Base-by-base conservation (phyloP, 2,797 vertebrate species). In the Zenarchopterus dispar region DNA sequence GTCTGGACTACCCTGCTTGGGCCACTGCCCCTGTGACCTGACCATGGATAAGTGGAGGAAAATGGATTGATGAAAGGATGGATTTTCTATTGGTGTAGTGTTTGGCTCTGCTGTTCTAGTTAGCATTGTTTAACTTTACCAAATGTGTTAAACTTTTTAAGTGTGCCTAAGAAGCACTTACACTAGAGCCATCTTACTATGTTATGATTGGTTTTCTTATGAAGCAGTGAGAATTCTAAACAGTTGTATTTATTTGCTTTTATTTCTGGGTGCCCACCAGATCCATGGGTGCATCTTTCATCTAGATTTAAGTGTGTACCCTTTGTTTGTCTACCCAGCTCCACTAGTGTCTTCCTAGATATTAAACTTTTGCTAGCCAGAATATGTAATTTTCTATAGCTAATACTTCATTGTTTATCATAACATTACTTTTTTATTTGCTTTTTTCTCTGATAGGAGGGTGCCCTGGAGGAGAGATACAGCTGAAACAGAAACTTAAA, bases 371-470 rank as follows among this genome's bases (percentile, higher is more conserved):
- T 42, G 56, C 16, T 39, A 39, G 13, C 8, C 36, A 15, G 11
- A 16, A 39, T 33, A 49, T 68, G 44, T 56, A 13, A 61, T 55
- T 46, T 21, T 48, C 24, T 44, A 39, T 48, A 16, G 31, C 5
- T 13, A 2, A 19, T 52, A 11, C 54, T 1, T 41, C 21, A 42
- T 7, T 64, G 2, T 43, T 3, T 55, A 23, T 73, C 59, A 68
- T 6, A 59, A 50, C 19, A 54, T 41, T 5, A 43, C 19, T 62
- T 3, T 53, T 67, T 31, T 74, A 10, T 71, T 13, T 73, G 0
- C 50, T 69, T 33, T 74, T 73, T 84, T 42, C 13, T 31, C 31
- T 75, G 18, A 56, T 53, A 90, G 86, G 78, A 81, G 42, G 66
- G 50, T 26, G 66, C 55, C 62, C 33, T 64, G 50, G 24, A 52